Evolutionary conservation across 2,888 invertebrate genomes (phyloP), one percentile per base, ranked within the genome.

Genomic region (Crocallis elinguaria): DNA sequence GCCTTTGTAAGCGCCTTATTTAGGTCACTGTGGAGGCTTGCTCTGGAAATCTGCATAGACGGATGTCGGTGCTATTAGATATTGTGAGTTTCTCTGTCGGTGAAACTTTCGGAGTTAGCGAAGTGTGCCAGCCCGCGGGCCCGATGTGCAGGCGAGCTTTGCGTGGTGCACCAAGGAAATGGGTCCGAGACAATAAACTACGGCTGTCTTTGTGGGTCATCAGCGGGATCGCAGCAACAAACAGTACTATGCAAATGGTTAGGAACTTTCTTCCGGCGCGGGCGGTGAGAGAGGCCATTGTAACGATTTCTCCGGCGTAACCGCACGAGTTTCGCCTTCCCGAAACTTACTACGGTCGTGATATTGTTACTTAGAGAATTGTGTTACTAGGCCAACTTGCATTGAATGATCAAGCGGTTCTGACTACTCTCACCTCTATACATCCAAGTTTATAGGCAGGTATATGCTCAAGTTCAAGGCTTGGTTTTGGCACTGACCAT

Each of bases 1-100:
- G 66, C 76, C 77, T 79, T 80, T 82, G 79, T 84, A 76, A 69
- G 65, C 73, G 68, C 72, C 74, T 62, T 84, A 88, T 88, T 87
- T 88, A 84, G 88, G 86, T 85, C 85, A 80, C 67, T 71, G 75
- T 81, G 81, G 79, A 86, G 83, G 82, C 78, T 84, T 79, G 87
- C 84, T 88, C 88, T 88, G 88, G 86, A 87, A 89, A 89, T 89
- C 88, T 88, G 88, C 89, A 88, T 89, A 88, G 86, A 88, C 88
- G 89, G 89, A 89, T 88, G 88, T 87, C 64, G 79, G 84, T 77
- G 84, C 82, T 84, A 86, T 87, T 88, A 88, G 84, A 86, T 85
- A 86, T 85, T 84, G 86, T 86, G 79, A 82, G 83, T 89, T 89
- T 91, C 90, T 89, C 88, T 84, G 82, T 82, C 73, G 86, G 87